Conservation (phyloP, 2,113 vertebrate genomes). For the Leptosomus discolor region DNA sequence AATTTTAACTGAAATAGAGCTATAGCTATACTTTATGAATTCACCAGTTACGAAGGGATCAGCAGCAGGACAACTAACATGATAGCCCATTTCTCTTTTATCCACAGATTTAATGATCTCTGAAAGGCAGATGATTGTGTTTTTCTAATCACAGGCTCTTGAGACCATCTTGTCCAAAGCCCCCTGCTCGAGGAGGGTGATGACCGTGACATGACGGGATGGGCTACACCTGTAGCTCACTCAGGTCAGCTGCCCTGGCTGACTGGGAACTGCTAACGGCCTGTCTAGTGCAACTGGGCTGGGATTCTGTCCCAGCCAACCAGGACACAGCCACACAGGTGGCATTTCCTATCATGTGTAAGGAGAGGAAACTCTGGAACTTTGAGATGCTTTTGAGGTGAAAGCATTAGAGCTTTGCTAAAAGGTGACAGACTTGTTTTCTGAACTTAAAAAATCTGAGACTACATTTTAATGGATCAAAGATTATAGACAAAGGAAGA, state of each 20-base stretch:
- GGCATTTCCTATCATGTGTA: neutral
- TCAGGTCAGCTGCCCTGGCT: too few relatives aligned
- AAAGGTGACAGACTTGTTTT: neutral
- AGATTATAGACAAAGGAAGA: neutral
- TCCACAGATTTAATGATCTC: neutral
- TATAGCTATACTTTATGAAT: neutral
- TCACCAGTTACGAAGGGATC: neutral
- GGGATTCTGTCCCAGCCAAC: too few relatives aligned
- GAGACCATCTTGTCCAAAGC: neutral
- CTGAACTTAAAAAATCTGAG: neutral
- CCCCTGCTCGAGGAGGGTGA: too few relatives aligned
- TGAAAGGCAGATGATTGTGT: neutral
- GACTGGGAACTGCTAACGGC: too few relatives aligned
- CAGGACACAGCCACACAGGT: too few relatives aligned
- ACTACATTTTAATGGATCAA: neutral
- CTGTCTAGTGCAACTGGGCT: too few relatives aligned
- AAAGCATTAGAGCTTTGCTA: neutral
- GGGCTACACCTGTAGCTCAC: too few relatives aligned
- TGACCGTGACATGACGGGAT: too few relatives aligned
- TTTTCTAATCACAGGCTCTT: neutral
- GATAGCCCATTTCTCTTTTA: neutral
- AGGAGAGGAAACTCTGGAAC: neutral
- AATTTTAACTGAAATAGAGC: neutral
- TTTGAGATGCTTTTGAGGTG: neutral
- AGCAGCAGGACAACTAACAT: neutral